Evolutionary conservation across 2,113 vertebrate species (phyloP).

Genomic region (Sminthopsis crassicaudata): DNA sequence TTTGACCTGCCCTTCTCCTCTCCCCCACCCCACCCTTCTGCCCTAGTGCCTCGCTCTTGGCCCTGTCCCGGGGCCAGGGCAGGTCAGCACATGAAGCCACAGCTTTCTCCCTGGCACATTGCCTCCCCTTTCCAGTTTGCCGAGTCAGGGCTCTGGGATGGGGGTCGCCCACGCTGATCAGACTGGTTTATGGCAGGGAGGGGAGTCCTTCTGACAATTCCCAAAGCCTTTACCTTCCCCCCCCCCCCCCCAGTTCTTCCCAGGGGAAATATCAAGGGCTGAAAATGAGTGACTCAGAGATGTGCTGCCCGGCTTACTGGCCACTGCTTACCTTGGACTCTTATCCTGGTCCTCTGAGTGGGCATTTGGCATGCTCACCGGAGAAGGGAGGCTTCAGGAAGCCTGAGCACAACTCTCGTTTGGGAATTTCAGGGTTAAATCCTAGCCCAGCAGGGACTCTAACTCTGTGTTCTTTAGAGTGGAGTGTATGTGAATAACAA

Average conservation of each 20-base stretch:
- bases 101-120: conserved; percentile 28
- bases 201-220: background rate
- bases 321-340: background rate
- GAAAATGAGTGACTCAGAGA: background rate
- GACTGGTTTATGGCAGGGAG: conserved; percentile 19
- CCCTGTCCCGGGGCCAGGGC: conserved; percentile 25
- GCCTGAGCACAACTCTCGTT: background rate
- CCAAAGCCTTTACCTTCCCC: background rate
- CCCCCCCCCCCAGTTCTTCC: background rate
- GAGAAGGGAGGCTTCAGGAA: conserved; percentile 1
- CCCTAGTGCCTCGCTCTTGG: conserved; percentile 3
- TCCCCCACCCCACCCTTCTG: background rate
- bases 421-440: conserved; percentile 68
- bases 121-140: conserved; percentile 54
- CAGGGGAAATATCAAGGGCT: background rate
- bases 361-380: background rate
- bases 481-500: conserved; percentile 57
- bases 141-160: conserved; percentile 5
- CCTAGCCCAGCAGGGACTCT: conserved; percentile 34
- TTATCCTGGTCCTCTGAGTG: background rate
- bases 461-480: background rate
- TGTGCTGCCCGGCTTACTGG: background rate
- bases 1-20: background rate
- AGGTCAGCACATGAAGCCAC: conserved; percentile 25
- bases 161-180: conserved; percentile 17